Evolutionary conservation across 2,113 vertebrate species (phyloP).

Genomic region (Ia io): DNA sequence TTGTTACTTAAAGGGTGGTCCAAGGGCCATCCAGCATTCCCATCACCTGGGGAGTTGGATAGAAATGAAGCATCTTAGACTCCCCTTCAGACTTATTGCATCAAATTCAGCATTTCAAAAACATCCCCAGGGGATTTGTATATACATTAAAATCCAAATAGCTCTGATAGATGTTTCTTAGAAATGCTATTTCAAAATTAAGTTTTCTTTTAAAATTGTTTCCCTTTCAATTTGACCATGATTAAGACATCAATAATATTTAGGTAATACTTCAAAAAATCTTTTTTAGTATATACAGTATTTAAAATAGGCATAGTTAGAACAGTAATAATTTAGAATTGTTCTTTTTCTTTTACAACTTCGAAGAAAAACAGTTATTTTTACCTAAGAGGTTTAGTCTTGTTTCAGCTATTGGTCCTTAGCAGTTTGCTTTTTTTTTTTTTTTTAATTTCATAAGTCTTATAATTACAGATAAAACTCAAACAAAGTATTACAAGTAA

Average conservation of each 20-base stretch:
- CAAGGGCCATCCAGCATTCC: neutral
- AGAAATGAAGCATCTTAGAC: neutral
- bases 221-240: neutral
- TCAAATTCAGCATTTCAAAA: neutral
- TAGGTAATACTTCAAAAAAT: neutral
- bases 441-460: neutral
- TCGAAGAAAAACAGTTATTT: neutral
- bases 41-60: neutral
- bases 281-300: neutral
- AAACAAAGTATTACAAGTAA: neutral
- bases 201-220: neutral
- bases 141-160: neutral
- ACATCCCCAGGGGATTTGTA: neutral
- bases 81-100: neutral
- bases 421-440: neutral
- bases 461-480: neutral
- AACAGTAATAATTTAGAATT: neutral
- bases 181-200: neutral
- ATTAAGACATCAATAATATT: neutral
- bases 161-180: neutral
- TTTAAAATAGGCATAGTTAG: conserved; percentile 19
- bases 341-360: neutral
- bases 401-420: neutral
- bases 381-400: neutral
- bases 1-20: neutral